These are phyloP conservation scores for Syrista parreyssii DNA, from an alignment of 2,888 invertebrate species.

Conservation along the genomic window DNA sequence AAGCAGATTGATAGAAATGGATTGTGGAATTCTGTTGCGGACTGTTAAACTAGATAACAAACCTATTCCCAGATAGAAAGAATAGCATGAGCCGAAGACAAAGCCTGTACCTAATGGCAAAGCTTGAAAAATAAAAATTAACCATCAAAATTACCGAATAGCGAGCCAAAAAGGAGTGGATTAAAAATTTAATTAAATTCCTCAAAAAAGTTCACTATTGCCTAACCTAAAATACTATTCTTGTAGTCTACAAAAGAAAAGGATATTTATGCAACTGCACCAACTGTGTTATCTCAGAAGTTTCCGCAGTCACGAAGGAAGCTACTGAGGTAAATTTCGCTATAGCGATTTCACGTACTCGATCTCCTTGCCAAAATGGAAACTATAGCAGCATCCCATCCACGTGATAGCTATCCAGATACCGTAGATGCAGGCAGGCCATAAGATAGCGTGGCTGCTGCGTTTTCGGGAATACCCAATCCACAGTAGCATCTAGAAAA, in stretches of 20 bases:
- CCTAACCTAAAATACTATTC: background rate
- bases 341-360: background rate
- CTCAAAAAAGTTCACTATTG: background rate
- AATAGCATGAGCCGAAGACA: constrained; percentile 28
- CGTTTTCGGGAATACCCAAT: constrained; percentile 31
- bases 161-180: background rate
- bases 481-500: constrained; percentile 35
- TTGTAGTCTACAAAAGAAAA: background rate
- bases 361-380: background rate
- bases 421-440: background rate
- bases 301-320: background rate
- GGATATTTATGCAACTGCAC: background rate
- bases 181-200: background rate
- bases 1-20: constrained; percentile 53
- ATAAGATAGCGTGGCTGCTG: background rate
- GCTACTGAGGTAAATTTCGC: background rate
- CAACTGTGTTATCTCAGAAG: background rate
- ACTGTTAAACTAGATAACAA: constrained; percentile 53
- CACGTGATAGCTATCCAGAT: background rate
- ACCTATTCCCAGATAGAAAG: constrained; percentile 41
- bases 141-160: background rate
- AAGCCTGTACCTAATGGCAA: background rate
- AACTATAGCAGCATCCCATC: background rate
- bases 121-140: background rate
- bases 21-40: constrained; percentile 50